Conservation (phyloP, 2,888 invertebrate species). For the Melanophora roralis region DNA sequence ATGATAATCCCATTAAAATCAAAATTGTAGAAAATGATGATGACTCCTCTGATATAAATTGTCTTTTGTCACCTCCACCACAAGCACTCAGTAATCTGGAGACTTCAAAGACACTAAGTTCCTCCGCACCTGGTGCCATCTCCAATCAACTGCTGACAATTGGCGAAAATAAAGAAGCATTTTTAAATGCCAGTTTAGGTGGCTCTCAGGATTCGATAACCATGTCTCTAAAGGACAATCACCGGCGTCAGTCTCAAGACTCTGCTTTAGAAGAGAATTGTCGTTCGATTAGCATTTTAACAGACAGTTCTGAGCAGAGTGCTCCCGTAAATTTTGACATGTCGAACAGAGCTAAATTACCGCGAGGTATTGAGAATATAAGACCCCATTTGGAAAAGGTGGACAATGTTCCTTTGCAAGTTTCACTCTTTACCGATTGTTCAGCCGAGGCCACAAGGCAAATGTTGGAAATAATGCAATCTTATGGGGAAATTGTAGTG, state of each 20-base stretch:
- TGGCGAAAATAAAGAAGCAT: constrained; percentile 67
- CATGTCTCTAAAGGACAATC: constrained; percentile 24
- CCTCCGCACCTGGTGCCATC: constrained; percentile 92
- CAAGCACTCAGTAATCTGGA: constrained; percentile 80
- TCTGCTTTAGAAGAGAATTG: constrained; percentile 82
- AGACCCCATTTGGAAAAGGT: constrained; percentile 96
- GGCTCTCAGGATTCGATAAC: constrained; percentile 66
- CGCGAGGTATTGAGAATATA: constrained; percentile 97
- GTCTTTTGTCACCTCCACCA: constrained; percentile 73
- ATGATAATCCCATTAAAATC: constrained; percentile 61
- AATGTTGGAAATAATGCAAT: constrained; percentile 97
- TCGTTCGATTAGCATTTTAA: constrained; percentile 89
- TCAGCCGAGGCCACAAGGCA: constrained; percentile 92
- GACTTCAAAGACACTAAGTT: constrained; percentile 85
- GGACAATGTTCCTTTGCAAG: constrained; percentile 97
- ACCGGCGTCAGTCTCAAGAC: constrained; percentile 78
- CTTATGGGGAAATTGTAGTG: constrained; percentile 96
- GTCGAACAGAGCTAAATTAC: constrained; percentile 95
- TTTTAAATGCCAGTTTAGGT: constrained; percentile 63
- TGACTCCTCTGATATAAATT: constrained; percentile 69
- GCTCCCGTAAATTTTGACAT: constrained; percentile 94
- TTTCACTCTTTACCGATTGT: constrained; percentile 98
- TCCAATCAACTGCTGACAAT: constrained; percentile 70
- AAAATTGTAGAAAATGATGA: constrained; percentile 65
- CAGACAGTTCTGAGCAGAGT: constrained; percentile 93